Evolutionary conservation across 1,140 invertebrate species (phyloP).

Genomic region (Drosophila nikananu): DNA sequence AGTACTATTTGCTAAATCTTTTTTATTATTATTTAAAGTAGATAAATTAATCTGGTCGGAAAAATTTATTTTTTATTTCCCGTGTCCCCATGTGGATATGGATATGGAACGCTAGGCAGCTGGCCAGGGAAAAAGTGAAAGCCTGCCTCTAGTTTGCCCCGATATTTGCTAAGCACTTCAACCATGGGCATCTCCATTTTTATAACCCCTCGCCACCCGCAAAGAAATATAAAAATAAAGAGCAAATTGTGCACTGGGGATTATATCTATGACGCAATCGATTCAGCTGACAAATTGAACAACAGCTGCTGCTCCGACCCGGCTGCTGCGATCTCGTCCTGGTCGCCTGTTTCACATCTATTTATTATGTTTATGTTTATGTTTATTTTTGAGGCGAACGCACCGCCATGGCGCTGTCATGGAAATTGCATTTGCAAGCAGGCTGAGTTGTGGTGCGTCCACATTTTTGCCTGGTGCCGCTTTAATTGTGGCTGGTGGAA

Average conservation of each 20-base stretch:
- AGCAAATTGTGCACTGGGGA: slow-evolving; percentile 16
- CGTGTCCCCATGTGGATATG: slow-evolving; percentile 6
- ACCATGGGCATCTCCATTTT: slow-evolving; percentile 39
- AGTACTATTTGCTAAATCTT: not conserved
- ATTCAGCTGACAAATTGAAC: slow-evolving; percentile 58
- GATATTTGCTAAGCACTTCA: slow-evolving; percentile 44
- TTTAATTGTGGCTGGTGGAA: slow-evolving; percentile 62
- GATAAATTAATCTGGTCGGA: not conserved
- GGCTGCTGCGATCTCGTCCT: slow-evolving; percentile 40
- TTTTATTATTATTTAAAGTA: not conserved
- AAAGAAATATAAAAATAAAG: slow-evolving; percentile 4
- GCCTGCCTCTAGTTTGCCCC: slow-evolving; percentile 20
- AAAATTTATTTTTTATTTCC: not conserved
- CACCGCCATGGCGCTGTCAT: slow-evolving; percentile 61
- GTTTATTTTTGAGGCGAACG: slow-evolving; percentile 50
- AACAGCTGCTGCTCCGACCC: slow-evolving; percentile 23
- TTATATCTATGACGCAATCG: slow-evolving; percentile 62
- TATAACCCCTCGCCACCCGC: not conserved
- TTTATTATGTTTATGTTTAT: slow-evolving; percentile 34
- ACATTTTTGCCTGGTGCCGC: slow-evolving; percentile 64
- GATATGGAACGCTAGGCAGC: slow-evolving; percentile 17
- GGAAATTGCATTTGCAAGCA: slow-evolving; percentile 62
- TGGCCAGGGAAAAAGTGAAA: slow-evolving; percentile 69
- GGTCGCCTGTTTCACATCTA: slow-evolving; percentile 33
- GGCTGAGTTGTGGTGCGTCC: slow-evolving; percentile 42